Percentiles rank a stretch among this genome's conserved stretches.
These are phyloP conservation scores for Tiaroga cobitis DNA, from an alignment of 2,797 vertebrate genomes.

Conservation along the genomic window DNA sequence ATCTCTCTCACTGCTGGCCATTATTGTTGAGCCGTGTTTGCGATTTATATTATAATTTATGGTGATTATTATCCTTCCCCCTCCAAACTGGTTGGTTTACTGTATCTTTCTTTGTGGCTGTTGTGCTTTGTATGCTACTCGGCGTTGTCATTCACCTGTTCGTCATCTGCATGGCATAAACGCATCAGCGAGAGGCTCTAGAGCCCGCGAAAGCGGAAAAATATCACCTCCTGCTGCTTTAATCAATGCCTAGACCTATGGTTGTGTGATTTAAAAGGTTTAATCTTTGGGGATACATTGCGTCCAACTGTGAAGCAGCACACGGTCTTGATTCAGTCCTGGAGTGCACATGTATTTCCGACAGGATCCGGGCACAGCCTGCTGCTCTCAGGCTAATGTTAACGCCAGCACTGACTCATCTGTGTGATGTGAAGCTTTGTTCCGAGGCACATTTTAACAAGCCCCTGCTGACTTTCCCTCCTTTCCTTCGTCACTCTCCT, in stretches of 20 bases:
- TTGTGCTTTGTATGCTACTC: background rate
- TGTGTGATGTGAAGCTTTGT: constrained; percentile 43
- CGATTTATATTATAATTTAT: background rate
- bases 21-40: background rate
- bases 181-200: background rate
- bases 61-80: background rate
- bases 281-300: background rate
- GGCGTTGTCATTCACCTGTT: background rate
- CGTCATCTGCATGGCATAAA: background rate
- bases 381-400: constrained; percentile 33
- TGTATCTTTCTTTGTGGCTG: background rate
- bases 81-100: background rate
- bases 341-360: constrained; percentile 13
- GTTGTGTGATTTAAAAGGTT: background rate
- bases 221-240: constrained; percentile 22
- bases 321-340: constrained; percentile 11
- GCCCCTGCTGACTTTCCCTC: constrained; percentile 43
- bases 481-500: constrained; percentile 28
- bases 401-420: constrained; percentile 39
- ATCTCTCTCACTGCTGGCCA: background rate
- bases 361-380: constrained; percentile 16
- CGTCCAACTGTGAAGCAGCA: constrained; percentile 5
- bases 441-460: constrained; percentile 50
- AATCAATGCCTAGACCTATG: constrained; percentile 32
- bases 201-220: background rate